Percentiles rank a stretch among this genome's conserved stretches.
Conservation (phyloP, 2,797 vertebrate species). For the Lycodopsis pacificus region DNA sequence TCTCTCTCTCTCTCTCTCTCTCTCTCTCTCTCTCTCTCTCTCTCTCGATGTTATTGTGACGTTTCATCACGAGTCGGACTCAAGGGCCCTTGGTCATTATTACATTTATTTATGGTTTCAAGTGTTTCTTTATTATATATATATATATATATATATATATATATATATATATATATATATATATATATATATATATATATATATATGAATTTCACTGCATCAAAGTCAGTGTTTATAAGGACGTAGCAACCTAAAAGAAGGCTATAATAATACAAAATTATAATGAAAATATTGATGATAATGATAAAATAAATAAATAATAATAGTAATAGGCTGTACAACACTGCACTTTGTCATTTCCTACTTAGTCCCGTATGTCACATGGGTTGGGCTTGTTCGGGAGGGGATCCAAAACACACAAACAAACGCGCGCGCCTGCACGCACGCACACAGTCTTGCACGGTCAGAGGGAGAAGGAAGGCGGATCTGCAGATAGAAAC, state of each 20-base stretch:
- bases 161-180: not conserved
- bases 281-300: not conserved
- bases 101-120: not conserved
- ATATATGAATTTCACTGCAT: not conserved
- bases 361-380: not conserved
- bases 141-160: not conserved
- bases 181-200: not conserved
- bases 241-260: not conserved
- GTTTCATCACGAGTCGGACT: constrained; percentile 3
- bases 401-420: constrained; percentile 37
- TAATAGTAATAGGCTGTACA: not conserved
- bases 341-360: not conserved
- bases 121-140: not conserved
- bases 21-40: not conserved
- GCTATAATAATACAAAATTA: not conserved
- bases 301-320: not conserved
- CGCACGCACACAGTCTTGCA: not conserved
- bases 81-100: not conserved
- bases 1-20: not conserved
- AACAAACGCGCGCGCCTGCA: not conserved
- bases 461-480: constrained; percentile 31
- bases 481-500: constrained; percentile 50
- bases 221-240: not conserved
- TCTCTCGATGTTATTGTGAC: constrained; percentile 27
- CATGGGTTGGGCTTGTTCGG: constrained; percentile 41